These are phyloP conservation scores for Melanotaenia maccullochi DNA, from an alignment of 2,797 vertebrate species.

Conservation along the genomic window DNA sequence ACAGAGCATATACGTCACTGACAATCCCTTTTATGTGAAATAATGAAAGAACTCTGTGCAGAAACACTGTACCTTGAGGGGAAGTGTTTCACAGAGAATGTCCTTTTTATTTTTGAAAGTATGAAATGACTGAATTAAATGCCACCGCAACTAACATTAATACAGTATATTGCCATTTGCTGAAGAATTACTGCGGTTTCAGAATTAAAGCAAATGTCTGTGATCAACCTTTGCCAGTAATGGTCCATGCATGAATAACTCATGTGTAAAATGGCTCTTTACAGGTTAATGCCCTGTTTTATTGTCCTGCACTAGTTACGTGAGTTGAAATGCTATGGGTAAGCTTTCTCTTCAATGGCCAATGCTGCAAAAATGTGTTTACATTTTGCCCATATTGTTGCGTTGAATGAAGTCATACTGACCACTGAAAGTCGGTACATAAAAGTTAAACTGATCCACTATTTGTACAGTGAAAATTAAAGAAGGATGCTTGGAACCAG, in stretches of 20 bases:
- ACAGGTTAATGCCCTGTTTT: background rate
- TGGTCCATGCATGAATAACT: background rate
- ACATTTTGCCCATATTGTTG: background rate
- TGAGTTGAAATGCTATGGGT: background rate
- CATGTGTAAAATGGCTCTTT: background rate
- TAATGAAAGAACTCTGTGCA: constrained; percentile 17
- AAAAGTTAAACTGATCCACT: background rate
- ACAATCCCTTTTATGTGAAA: constrained; percentile 26
- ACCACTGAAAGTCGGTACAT: too few relatives aligned
- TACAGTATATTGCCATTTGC: background rate
- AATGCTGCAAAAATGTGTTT: background rate
- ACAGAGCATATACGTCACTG: constrained; percentile 15
- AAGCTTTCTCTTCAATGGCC: background rate
- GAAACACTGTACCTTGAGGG: background rate
- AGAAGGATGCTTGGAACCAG: background rate
- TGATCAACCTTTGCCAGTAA: background rate
- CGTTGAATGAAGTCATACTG: too few relatives aligned
- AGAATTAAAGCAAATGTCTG: background rate
- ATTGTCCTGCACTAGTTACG: background rate
- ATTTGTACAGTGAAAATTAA: background rate
- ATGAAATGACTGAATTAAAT: constrained; percentile 1
- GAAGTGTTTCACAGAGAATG: constrained; percentile 6
- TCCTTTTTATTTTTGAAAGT: constrained; percentile 19
- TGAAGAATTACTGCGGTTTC: background rate
- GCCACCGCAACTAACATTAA: constrained; percentile 2